Evolutionary conservation across 2,888 invertebrate genomes (phyloP), one percentile per base, ranked within the genome.

Genomic region (Drosophila peninsularis): DNA sequence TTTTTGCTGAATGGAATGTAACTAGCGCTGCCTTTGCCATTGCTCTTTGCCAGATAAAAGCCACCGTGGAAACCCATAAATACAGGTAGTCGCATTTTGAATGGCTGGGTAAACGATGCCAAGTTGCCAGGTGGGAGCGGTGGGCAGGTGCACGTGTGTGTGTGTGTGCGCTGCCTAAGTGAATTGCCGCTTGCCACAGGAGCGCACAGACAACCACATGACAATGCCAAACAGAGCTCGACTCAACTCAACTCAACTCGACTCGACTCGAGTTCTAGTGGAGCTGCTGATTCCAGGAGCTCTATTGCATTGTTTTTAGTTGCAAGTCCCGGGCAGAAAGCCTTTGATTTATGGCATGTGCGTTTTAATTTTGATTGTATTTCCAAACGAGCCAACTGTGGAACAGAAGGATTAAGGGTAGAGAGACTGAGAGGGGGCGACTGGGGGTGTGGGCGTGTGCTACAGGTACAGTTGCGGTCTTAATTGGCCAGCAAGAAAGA

Each of bases 1-100:
- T 88, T 78, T 81, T 79, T 87, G 75, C 79, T 89, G 84, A 84
- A 84, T 89, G 84, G 82, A 81, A 88, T 88, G 89, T 66, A 87
- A 83, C 89, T 88, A 82, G 79, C 76, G 77, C 41, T 67, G 62
- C 62, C 39, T 36, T 56, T 69, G 36, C 54, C 49, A 39, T 34
- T 42, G 56, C 62, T 36, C 52, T 37, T 68, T 68, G 79, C 69
- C 73, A 88, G 82, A 83, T 83, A 83, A 83, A 83, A 83, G 82
- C 82, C 86, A 72, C 76, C 68, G 78, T 75, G 81, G 71, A 67
- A 55, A 66, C 54, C 83, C 82, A 88, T 83, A 83, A 83, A 83
- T 88, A 88, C 82, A 88, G 88, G 81, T 82, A 85, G 88, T 71
- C 71, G 71, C 71, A 74, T 69, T 62, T 77, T 88, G 82, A 82